phyloP scores from a whole-genome alignment of 2,888 invertebrate genomes.

The Sceliomorpha sp. region DNA sequence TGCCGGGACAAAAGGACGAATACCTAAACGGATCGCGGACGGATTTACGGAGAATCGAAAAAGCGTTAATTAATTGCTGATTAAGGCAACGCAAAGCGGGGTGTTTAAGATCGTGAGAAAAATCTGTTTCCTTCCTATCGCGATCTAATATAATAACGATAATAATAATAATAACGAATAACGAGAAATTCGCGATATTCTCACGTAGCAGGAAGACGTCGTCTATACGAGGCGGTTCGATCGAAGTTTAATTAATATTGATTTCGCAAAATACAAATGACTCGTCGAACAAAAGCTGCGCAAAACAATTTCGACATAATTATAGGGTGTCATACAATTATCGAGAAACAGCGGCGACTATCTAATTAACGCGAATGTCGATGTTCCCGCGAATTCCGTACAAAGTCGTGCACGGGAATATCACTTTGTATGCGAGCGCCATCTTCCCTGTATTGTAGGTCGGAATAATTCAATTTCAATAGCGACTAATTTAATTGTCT shows the following conservation, averaged over 20 bases:
- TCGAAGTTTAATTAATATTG: slow-evolving; percentile 41
- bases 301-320: slow-evolving; percentile 57
- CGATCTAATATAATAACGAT: too few species aligned
- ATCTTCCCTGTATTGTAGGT: slow-evolving; percentile 56
- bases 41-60: too few species aligned
- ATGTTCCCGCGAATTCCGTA: slow-evolving; percentile 20
- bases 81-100: too few species aligned
- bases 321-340: slow-evolving; percentile 61
- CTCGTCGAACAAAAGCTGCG: slow-evolving; percentile 35
- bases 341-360: slow-evolving; percentile 54
- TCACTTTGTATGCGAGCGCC: slow-evolving; percentile 67
- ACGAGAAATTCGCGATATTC: too few species aligned
- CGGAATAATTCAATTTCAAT: slow-evolving; percentile 74
- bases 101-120: too few species aligned
- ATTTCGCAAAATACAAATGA: slow-evolving; percentile 32
- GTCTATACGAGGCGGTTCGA: background rate
- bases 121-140: too few species aligned
- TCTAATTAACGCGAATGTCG: slow-evolving; percentile 64
- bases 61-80: too few species aligned
- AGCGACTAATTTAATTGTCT: slow-evolving; percentile 70
- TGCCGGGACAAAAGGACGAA: too few species aligned
- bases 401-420: slow-evolving; percentile 31
- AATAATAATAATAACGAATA: too few species aligned
- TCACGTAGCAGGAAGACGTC: too few species aligned
- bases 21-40: too few species aligned